Conservation (phyloP, 2,888 invertebrate genomes). For the Dendrolimus pini region DNA sequence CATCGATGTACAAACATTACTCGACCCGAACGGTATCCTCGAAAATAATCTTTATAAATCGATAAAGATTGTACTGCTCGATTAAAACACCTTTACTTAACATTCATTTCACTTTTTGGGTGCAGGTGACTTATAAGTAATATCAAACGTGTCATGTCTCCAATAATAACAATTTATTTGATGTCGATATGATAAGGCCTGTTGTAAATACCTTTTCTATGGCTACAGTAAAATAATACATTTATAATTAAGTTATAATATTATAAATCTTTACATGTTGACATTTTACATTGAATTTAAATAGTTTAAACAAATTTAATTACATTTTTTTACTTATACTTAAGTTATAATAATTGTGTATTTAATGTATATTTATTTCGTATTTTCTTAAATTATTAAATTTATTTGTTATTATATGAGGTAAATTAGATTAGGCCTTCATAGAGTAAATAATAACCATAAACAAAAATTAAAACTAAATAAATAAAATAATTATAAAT, state of each 20-base stretch:
- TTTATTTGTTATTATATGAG: too few relatives aligned
- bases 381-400: too few relatives aligned
- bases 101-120: neutral
- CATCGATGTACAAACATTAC: neutral
- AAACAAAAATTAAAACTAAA: too few relatives aligned
- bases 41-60: neutral
- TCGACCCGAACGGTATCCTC: neutral
- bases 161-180: constrained; percentile 12
- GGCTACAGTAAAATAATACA: constrained; percentile 22
- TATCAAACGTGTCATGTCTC: constrained; percentile 1
- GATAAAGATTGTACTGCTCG: neutral
- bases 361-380: too few relatives aligned
- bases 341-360: too few relatives aligned
- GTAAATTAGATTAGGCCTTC: too few relatives aligned
- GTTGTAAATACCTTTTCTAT: constrained; percentile 10
- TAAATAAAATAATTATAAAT: too few relatives aligned
- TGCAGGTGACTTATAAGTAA: neutral
- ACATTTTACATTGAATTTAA: too few relatives aligned
- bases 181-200: neutral
- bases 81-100: neutral
- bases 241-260: constrained; percentile 29
- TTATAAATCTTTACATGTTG: too few relatives aligned
- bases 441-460: too few relatives aligned
- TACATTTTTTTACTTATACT: too few relatives aligned
- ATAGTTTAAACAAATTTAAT: too few relatives aligned